Conservation (phyloP, 2,113 vertebrate genomes). For the Mustela lutreola region DNA sequence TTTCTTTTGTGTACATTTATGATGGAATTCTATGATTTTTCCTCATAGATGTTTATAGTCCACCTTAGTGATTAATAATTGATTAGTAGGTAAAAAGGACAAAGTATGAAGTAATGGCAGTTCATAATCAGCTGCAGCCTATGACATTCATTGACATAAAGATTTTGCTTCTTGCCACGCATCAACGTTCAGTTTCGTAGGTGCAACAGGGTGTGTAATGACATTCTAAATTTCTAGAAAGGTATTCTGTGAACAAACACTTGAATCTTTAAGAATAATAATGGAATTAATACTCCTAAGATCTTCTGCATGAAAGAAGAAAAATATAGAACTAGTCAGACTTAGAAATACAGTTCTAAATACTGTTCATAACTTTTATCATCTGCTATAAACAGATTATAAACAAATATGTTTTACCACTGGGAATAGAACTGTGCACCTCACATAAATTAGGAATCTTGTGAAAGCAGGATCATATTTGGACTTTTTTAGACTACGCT, state of each 20-base stretch:
- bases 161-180: not conserved
- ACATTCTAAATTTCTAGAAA: constrained; percentile 3
- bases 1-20: not conserved
- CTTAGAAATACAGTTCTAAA: constrained; percentile 33
- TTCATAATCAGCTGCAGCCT: not conserved
- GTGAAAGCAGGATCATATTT: not conserved
- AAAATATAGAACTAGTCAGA: not conserved
- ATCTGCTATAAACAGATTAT: not conserved
- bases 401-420: not conserved
- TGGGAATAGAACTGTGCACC: not conserved
- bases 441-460: constrained; percentile 27
- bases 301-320: not conserved
- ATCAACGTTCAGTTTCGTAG: not conserved
- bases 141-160: not conserved
- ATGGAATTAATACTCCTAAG: not conserved
- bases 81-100: not conserved
- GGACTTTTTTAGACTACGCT: not conserved
- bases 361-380: not conserved
- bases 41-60: not conserved
- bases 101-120: not conserved
- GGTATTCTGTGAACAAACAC: not conserved
- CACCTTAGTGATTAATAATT: not conserved
- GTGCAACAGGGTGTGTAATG: not conserved
- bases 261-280: not conserved
- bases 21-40: not conserved